Percentiles rank a stretch among this genome's conserved stretches.
Conservation (phyloP, 1,140 invertebrate genomes). For the Bombus fervidus region DNA sequence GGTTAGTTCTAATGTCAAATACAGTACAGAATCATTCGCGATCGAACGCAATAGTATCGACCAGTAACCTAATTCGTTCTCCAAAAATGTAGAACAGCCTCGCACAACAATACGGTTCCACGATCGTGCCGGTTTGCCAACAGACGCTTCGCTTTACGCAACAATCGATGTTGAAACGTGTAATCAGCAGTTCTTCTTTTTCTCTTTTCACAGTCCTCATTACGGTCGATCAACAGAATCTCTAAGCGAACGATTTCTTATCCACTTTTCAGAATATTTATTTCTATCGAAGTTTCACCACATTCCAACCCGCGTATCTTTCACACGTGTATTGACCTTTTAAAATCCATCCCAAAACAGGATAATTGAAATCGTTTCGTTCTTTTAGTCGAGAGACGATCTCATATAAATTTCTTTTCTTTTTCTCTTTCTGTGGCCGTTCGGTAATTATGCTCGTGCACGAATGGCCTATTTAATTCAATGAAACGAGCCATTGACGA, state of each 20-base stretch:
- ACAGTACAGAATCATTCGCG: not conserved
- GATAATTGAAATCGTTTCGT: not conserved
- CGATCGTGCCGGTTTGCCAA: conserved; percentile 49
- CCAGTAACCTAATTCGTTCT: conserved; percentile 15
- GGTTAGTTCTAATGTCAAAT: not conserved
- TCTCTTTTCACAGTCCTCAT: conserved; percentile 13
- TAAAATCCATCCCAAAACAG: not conserved
- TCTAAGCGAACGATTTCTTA: not conserved
- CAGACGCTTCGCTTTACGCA: conserved; percentile 36
- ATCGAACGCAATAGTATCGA: not conserved
- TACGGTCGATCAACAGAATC: conserved; percentile 1
- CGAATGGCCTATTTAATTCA: conserved; percentile 75
- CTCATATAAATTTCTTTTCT: not conserved
- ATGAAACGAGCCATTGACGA: conserved; percentile 76
- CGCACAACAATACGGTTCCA: conserved; percentile 46
- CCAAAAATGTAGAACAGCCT: conserved; percentile 51
- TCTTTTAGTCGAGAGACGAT: not conserved
- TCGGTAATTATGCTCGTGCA: conserved; percentile 63
- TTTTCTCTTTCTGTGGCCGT: not conserved
- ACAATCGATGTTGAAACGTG: conserved; percentile 47
- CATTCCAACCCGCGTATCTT: too few species aligned
- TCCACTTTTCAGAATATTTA: not conserved
- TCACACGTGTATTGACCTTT: not conserved
- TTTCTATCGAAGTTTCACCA: not conserved
- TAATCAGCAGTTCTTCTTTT: conserved; percentile 35